Evolutionary conservation across 1,140 invertebrate species (phyloP), one percentile per base, ranked within the genome.

Genomic region (Diprion similis): DNA sequence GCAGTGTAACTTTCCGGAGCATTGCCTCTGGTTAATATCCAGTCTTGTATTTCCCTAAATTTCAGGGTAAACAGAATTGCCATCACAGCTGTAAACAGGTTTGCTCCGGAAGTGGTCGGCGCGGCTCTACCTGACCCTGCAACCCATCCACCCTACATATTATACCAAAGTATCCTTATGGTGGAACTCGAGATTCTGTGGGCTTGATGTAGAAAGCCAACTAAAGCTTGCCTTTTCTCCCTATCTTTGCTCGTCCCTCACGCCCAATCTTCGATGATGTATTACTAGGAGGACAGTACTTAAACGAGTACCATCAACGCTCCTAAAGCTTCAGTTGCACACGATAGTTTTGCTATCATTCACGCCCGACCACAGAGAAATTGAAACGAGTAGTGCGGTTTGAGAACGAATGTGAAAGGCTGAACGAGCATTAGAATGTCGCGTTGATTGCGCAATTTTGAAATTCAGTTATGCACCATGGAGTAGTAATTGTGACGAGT

Each of bases 261-360:
- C 66, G 9, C 66, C 37, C 66, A 13, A 19, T 68, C 66, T 68
- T 19, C 18, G 66, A 19, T 68, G 66, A 68, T 45, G 66, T 68
- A 68, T 45, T 18, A 68, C 66, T 11, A 13, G 18, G 66, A 68
- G 66, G 66, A 68, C 11, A 45, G 8, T 68, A 68, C 66, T 18
- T 45, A 13, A 68, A 68, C 66, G 66, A 68, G 37, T 68, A 19
- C 66, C 66, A 45, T 68, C 37, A 68, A 13, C 10, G 10, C 66
- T 45, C 17, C 17, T 8, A 45, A 45, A 68, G 18, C 66, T 18
- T 11, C 13, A 19, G 11, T 68, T 19, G 18, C 3, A 13, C 66
- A n/a, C 66, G 11, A 7, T 19, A 13, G 66, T 45, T 45, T 18
- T 68, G 8, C 15, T 9, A 68, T 68, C 66, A 68, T 18, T 45